Evolutionary conservation across 2,113 vertebrate species (phyloP).

Genomic region (Delphinapterus leucas): DNA sequence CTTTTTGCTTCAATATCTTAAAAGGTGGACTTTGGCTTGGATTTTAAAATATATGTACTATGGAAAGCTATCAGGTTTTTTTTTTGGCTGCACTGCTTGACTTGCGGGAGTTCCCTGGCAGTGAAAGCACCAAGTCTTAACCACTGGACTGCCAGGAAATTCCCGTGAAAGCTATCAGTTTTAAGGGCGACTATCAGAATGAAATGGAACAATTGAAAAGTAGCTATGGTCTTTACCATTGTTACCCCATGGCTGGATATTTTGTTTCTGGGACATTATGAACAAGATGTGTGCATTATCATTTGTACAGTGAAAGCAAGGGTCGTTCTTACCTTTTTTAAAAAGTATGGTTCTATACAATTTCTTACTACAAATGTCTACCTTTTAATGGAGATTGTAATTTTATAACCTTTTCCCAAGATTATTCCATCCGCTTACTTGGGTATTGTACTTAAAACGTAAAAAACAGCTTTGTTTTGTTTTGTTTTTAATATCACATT

Average conservation of each 20-base stretch:
- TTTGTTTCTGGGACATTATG: conserved; percentile 45
- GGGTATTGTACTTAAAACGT: background rate
- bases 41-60: background rate
- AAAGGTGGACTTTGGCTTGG: background rate
- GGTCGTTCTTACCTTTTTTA: conserved; percentile 36
- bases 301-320: conserved; percentile 23
- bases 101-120: too few relatives aligned
- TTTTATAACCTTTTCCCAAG: conserved; percentile 62
- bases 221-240: conserved; percentile 60
- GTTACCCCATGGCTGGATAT: background rate
- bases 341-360: conserved; percentile 40
- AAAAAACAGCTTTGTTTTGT: background rate
- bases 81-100: too few relatives aligned
- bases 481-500: background rate
- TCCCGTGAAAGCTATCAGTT: conserved; percentile 1
- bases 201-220: conserved; percentile 65
- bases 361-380: conserved; percentile 39
- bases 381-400: conserved; percentile 62
- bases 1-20: background rate
- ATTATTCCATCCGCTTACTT: conserved; percentile 48
- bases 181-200: conserved; percentile 5
- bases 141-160: too few relatives aligned
- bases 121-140: too few relatives aligned
- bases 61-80: background rate
- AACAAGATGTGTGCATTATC: background rate